These are phyloP conservation scores for Lysiphlebus fabarum DNA, from an alignment of 1,140 invertebrate species.

Conservation along the genomic window DNA sequence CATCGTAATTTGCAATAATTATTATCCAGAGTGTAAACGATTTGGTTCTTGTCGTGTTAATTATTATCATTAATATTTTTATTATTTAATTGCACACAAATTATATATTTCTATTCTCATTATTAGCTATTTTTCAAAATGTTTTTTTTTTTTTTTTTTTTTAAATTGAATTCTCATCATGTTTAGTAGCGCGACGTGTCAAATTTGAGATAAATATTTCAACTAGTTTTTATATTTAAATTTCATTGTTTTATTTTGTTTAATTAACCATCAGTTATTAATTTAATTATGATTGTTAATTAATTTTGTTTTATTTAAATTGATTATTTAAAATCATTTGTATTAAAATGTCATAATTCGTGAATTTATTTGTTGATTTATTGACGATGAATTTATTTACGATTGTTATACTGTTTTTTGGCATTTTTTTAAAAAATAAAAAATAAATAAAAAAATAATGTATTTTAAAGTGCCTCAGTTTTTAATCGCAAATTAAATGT, in stretches of 20 bases:
- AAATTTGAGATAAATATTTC: neutral
- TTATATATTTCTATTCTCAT: neutral
- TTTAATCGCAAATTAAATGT: too few species aligned
- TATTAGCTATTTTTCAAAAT: conserved; percentile 4
- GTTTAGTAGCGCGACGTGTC: conserved; percentile 11
- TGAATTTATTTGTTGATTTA: neutral
- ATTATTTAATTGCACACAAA: too few species aligned
- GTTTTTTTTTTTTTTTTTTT: neutral
- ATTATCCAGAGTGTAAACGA: neutral
- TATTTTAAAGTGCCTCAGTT: too few species aligned
- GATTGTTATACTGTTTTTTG: conserved; percentile 5
- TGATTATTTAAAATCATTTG: too few species aligned
- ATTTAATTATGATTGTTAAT: neutral
- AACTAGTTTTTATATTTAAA: too few species aligned
- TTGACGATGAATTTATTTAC: conserved; percentile 21
- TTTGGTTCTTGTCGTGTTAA: too few species aligned
- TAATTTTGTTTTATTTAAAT: neutral
- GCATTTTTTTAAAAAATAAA: too few species aligned
- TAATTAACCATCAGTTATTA: neutral
- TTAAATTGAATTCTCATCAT: neutral
- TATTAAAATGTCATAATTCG: too few species aligned
- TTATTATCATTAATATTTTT: too few species aligned
- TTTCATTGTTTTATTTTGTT: conserved; percentile 1
- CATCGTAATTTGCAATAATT: conserved; percentile 12
- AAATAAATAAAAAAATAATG: too few species aligned